A percentile compares a stretch with the other conserved stretches of the same genome.
Evolutionary conservation across 92 coral and sea anemone species (phyloP).

Genomic region (Epizoanthus stellaris): DNA sequence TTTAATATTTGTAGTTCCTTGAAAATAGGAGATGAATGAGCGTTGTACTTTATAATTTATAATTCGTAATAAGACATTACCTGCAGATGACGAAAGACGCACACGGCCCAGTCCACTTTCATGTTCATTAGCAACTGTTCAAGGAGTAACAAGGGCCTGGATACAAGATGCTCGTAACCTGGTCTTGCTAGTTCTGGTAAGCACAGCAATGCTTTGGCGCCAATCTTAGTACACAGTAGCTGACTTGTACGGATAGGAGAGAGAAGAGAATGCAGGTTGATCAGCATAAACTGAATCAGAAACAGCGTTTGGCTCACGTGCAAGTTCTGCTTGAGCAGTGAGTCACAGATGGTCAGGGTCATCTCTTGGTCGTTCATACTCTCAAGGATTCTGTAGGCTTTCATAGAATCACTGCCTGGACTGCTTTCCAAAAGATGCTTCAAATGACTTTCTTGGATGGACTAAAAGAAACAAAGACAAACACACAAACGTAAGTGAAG

Average conservation of each 20-base stretch:
- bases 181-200: conserved; percentile 85
- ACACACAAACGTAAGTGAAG: not conserved
- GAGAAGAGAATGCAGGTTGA: conserved; percentile 75
- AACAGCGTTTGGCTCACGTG: conserved; percentile 90
- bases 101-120: conserved; percentile 99
- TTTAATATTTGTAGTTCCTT: too few relatives aligned
- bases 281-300: conserved; percentile 92
- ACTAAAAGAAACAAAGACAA: conserved; percentile 47
- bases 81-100: conserved; percentile 86
- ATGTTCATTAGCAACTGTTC: conserved; percentile 98
- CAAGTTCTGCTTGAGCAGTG: conserved; percentile 82
- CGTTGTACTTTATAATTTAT: too few relatives aligned
- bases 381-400: conserved; percentile 90
- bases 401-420: conserved; percentile 85
- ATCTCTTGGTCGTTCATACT: conserved; percentile 82
- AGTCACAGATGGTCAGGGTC: conserved; percentile 81
- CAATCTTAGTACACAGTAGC: conserved; percentile 89
- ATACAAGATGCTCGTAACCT: conserved; percentile 86
- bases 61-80: conserved; percentile 5
- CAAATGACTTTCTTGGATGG: conserved; percentile 83
- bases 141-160: conserved; percentile 87
- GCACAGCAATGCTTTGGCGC: conserved; percentile 93
- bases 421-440: conserved; percentile 76
- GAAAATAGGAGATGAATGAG: too few relatives aligned
- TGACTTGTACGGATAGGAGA: conserved; percentile 82